Evolutionary conservation across 2,113 vertebrate genomes (phyloP).

Genomic region (Larimichthys polyactis): DNA sequence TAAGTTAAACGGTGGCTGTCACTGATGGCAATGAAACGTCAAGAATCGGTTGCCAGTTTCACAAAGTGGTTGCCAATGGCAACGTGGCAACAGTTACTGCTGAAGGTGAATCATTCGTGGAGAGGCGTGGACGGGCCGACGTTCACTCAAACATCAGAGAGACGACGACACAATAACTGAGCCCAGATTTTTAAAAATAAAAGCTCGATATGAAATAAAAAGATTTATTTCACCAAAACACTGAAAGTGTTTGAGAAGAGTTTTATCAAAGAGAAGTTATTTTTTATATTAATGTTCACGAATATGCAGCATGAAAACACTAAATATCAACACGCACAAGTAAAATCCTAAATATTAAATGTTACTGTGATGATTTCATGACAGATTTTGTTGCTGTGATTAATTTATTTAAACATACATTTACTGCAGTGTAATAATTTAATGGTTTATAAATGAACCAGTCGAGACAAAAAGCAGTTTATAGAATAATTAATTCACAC

Average conservation of each 20-base stretch:
- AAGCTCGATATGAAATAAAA: background rate
- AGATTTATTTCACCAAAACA: background rate
- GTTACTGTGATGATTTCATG: background rate
- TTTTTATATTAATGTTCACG: no score
- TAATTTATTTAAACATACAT: background rate
- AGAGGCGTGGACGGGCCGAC: background rate
- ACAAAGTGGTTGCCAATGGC: no score
- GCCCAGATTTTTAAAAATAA: background rate
- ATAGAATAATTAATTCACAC: background rate
- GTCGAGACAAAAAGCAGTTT: background rate
- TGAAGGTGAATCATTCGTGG: no score
- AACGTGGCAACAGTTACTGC: no score
- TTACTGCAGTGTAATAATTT: background rate
- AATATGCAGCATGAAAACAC: no score
- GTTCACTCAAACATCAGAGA: background rate
- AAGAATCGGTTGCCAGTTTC: no score
- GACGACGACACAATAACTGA: no score
- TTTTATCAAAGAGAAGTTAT: no score
- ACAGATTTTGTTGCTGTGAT: background rate
- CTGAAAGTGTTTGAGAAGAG: no score
- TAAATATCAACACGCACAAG: no score
- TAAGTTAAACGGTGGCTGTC: no score
- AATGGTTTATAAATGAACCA: background rate
- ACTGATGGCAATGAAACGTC: no score
- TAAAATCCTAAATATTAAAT: background rate